Base-by-base conservation (phyloP, 2,888 invertebrate genomes). In the Chrysotoxum bicinctum region DNA sequence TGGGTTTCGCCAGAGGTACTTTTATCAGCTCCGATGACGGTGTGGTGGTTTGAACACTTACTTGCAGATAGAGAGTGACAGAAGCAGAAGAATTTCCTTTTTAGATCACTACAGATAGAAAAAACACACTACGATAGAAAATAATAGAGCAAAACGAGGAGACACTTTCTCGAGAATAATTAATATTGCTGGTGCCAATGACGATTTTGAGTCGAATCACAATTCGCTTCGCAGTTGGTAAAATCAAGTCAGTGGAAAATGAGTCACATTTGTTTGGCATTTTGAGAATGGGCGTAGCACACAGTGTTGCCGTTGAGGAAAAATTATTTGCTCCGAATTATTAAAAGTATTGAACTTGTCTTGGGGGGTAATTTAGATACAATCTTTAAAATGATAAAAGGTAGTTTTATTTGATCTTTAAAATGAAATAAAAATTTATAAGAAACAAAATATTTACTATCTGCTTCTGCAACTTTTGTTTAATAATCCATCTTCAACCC, bases 41-140 rank as follows among this genome's bases (percentile, higher is more conserved):
- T 58, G 58, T 73, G 73, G 85, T 85, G 30, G 70, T 85, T 23
- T 16, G 19, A 54, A 35, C 16, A 40, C 37, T 26, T n/a, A n/a
- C 26, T 50, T 54, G 48, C 6, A n/a, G 26, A 26, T 40, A 45
- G 73, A 73, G 73, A 45, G 54, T 21, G 43, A 56, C 50, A 16
- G 14, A 72, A 77, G 54, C 50, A 16, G 14, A 72, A 77, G 54
- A 80, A 56, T 64, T 79, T 52, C 62, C 66, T 64, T 32, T 43
- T 74, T 43, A 23, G 64, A 54, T 43, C 14, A 56, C 69, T 4
- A 19, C 8, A 50, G 32, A 40, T 19, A 43, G 50, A 54, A 43
- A n/a, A 35, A 54, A 50, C 19, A 62, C 68, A 74, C 54, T 12
- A 66, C 35, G 9, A 54, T 60, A 60, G 56, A 45, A 50, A 48